Base-by-base conservation (phyloP, 2,113 vertebrate genomes). In the Sarotherodon lohbergeri region DNA sequence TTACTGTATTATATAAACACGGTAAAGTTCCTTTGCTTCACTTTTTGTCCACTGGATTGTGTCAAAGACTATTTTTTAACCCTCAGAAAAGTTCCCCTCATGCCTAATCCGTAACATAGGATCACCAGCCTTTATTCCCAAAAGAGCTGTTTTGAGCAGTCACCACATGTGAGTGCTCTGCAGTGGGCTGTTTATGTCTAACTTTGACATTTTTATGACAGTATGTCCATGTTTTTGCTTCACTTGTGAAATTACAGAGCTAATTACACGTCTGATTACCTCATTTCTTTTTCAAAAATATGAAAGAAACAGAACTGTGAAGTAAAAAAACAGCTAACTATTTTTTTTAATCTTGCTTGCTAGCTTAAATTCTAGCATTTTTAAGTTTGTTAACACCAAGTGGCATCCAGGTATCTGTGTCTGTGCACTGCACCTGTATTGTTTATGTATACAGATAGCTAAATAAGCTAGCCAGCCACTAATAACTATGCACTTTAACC, bases 121-220 rank as follows among this genome's bases (percentile, higher is more conserved):
- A 22, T 68, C 34, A 5, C 19, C 4, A 9, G 34, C n/a, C 36
- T 41, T 68, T 41, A 41, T 22, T 41, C 19, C 36, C 36, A 68
- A 41, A 41, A 41, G 36, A 24, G 36, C 36, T 11, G 13, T 68
- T 41, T 68, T 68, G 7, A 41, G 12, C 7, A 14, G 63, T 5
- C 0, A 14, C 63, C 63, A 68, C 0, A 68, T 68, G 36, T 68
- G 3, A 68, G 34, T 0, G 19, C 36, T 22, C 63, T 0, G 19
- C 63, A 41, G 36, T 71, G 63, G 36, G 39, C 63, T 71, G 2
- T 43, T 71, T 0, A 4, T 14, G 36, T 14, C 36, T 41, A 71
- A 43, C 63, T 14, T 41, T 68, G 11, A 36, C 63, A 71, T 71
- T 71, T 71, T 71, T 24, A 43, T 71, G 11, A 68, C n/a, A 68